A percentile compares a stretch with the other conserved stretches of the same genome.
These are phyloP conservation scores for Heteropelma amictum DNA, from an alignment of 2,888 invertebrate species.

Conservation along the genomic window DNA sequence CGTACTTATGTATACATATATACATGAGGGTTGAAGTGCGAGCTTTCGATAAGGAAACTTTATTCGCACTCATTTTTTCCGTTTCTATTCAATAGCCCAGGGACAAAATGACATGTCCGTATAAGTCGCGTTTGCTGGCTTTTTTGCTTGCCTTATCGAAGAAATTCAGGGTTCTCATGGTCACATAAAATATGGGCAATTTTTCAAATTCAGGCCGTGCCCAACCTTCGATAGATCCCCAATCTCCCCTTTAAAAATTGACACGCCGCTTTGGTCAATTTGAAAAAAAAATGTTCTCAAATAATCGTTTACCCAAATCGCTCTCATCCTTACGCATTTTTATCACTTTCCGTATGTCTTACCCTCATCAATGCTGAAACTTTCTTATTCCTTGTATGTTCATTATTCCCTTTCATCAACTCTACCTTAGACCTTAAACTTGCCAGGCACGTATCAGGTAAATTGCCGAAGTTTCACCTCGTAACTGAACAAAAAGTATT, in stretches of 20 bases:
- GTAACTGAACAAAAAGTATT: neutral
- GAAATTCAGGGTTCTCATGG: neutral
- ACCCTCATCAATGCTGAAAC: too few relatives aligned
- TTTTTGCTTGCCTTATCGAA: constrained; percentile 32
- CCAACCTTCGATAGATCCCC: too few relatives aligned
- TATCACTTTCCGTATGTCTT: too few relatives aligned
- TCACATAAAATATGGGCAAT: neutral
- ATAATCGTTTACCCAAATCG: too few relatives aligned
- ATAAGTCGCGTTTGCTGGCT: neutral
- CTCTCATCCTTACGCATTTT: too few relatives aligned
- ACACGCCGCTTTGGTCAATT: too few relatives aligned
- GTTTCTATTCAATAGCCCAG: too few relatives aligned
- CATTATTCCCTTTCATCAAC: neutral
- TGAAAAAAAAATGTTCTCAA: too few relatives aligned
- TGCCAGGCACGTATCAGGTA: constrained; percentile 9
- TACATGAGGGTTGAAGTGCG: constrained; percentile 20
- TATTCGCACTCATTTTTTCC: neutral
- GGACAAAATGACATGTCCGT: neutral
- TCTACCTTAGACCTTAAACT: constrained; percentile 19
- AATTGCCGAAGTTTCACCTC: neutral
- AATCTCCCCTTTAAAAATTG: too few relatives aligned
- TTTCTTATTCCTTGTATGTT: too few relatives aligned
- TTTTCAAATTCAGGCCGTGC: too few relatives aligned
- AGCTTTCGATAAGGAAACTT: constrained; percentile 20
- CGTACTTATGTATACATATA: neutral